Base-by-base conservation (phyloP, 2,797 vertebrate genomes). In the Chloroceryle inda region DNA sequence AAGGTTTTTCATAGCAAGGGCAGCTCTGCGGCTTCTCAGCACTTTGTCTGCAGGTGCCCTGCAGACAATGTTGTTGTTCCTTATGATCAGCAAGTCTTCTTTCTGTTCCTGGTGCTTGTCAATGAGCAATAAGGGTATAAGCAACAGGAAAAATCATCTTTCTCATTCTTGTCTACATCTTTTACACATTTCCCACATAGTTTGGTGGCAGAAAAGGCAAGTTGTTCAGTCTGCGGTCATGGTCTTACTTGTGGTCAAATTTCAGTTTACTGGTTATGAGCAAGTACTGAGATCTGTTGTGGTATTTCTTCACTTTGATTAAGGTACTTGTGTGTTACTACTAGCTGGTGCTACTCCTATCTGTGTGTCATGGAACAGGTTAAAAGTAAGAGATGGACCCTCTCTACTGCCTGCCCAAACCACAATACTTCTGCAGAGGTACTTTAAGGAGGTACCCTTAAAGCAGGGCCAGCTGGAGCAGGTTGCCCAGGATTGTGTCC, bases 61-160 rank as follows among this genome's bases (percentile, higher is more conserved):
- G 13, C 42, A 84, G 42, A 16, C 9, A 22, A 2, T 0, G 0
- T 14, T 17, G 18, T 13, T 45, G 14, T 31, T 64, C 31, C 53
- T 45, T 77, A 61, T 21, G 24, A 3, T 47, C 82, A 50, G 6
- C 33, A 13, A 69, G 42, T n/a, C 8, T 9, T 42, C 7, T 83
- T 92, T 37, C 49, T 11, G 11, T 75, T 87, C 37, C 35, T 11
- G 5, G 17, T 78, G 10, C 42, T 69, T 37, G 22, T 42, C 27
- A 42, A 27, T 40, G 56, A 80, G 19, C 56, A 40, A 20, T 56
- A 38, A 62, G 13, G 29, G 16, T 31, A 22, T 38, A 26, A 87
- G 13, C 27, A 67, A 49, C 24, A 80, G 37, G 26, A 56, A 38
- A 73, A 14, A 5, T 13, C 22, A 61, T 72, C 26, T 26, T 58